Percentiles rank a stretch among this genome's conserved stretches.
These are phyloP conservation scores for Takifugu ocellatus DNA, from an alignment of 2,797 vertebrate genomes.

Conservation along the genomic window DNA sequence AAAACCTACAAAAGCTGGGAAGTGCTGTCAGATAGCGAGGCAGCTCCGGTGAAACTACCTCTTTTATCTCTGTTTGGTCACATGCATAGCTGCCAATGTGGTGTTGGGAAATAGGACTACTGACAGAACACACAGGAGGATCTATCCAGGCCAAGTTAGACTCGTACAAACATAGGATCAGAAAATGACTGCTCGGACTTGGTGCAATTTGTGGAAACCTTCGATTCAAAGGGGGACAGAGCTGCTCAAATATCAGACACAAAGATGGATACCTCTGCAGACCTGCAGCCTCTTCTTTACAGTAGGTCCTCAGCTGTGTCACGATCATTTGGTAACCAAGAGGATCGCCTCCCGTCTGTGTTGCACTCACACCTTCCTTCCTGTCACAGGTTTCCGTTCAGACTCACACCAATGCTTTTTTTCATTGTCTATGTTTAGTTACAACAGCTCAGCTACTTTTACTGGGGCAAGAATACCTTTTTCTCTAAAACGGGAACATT, in stretches of 20 bases:
- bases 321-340: slow-evolving; percentile 11
- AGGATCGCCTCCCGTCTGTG: slow-evolving; percentile 21
- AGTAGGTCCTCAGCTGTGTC: slow-evolving; percentile 62
- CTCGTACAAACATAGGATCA: slow-evolving; percentile 7
- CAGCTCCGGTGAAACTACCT: slow-evolving; percentile 35
- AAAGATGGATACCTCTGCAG: slow-evolving; percentile 75
- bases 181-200: slow-evolving; percentile 57
- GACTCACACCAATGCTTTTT: background rate
- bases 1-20: slow-evolving; percentile 43
- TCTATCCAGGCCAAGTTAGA: background rate
- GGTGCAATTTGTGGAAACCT: slow-evolving; percentile 52
- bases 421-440: background rate
- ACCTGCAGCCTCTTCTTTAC: slow-evolving; percentile 60
- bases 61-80: slow-evolving; percentile 24
- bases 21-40: slow-evolving; percentile 33
- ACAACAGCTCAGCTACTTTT: background rate
- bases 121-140: slow-evolving; percentile 2
- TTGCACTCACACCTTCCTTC: slow-evolving; percentile 1
- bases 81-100: slow-evolving; percentile 19
- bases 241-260: slow-evolving; percentile 51
- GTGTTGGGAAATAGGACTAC: slow-evolving; percentile 2
- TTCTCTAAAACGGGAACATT: background rate
- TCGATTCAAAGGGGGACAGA: slow-evolving; percentile 51
- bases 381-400: background rate
- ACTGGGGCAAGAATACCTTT: background rate